These are phyloP conservation scores for Cryptus viduatorius DNA, from an alignment of 2,888 invertebrate genomes.

Conservation along the genomic window DNA sequence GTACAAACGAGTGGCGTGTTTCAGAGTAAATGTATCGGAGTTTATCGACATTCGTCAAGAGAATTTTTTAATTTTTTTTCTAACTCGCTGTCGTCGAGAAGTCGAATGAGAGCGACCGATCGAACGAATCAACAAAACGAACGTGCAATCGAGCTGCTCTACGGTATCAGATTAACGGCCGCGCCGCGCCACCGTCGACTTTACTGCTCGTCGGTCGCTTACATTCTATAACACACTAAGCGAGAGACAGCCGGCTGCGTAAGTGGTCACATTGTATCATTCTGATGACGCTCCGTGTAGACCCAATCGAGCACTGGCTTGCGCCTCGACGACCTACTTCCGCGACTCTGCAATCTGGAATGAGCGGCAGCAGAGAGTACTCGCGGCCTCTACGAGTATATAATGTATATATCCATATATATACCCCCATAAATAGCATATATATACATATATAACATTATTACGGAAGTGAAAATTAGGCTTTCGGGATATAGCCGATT, in stretches of 20 bases:
- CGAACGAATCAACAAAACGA: conserved; percentile 16
- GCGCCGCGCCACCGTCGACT: neutral
- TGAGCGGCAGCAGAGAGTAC: conserved; percentile 2
- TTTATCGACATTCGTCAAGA: neutral
- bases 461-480: neutral
- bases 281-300: conserved; percentile 49
- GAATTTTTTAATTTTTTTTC: neutral
- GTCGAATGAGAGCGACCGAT: neutral
- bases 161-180: conserved; percentile 16
- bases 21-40: neutral
- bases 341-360: conserved; percentile 43
- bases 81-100: conserved; percentile 3
- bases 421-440: neutral
- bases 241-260: conserved; percentile 23
- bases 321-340: conserved; percentile 59
- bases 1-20: neutral
- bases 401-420: neutral
- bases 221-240: conserved; percentile 16
- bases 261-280: conserved; percentile 60
- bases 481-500: too few species aligned
- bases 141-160: conserved; percentile 23
- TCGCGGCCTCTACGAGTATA: neutral
- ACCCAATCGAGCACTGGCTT: conserved; percentile 25
- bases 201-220: conserved; percentile 19
- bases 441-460: neutral